phyloP scores from a whole-genome alignment of 2,888 invertebrate species.

The Vanessa cardui region DNA sequence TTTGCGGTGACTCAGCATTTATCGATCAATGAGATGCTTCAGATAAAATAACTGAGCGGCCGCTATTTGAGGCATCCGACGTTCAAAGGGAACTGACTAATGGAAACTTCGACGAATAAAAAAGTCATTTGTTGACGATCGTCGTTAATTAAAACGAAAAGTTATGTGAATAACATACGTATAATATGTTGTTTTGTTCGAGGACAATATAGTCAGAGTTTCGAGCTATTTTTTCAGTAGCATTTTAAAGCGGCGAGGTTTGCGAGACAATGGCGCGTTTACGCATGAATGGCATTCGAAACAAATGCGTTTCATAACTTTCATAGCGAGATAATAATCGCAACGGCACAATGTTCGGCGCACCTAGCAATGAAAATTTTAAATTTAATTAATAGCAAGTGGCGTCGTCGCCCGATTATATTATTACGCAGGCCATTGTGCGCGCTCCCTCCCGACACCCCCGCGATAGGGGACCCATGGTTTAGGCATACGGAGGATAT shows the following conservation, averaged over 20 bases:
- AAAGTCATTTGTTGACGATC: background rate
- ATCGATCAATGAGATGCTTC: constrained; percentile 44
- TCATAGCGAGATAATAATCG: constrained; percentile 42
- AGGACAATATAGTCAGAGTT: background rate
- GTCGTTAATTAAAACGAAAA: background rate
- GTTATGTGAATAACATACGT: background rate
- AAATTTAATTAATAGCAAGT: constrained; percentile 81
- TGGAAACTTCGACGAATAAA: constrained; percentile 9
- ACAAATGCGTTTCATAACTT: constrained; percentile 41
- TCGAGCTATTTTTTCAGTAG: constrained; percentile 4
- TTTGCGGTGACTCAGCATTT: constrained; percentile 56
- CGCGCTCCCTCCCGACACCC: constrained; percentile 49
- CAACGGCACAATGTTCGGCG: constrained; percentile 32
- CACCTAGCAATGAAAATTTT: constrained; percentile 72
- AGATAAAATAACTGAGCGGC: constrained; percentile 16
- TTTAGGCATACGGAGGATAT: background rate
- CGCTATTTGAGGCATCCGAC: constrained; percentile 17
- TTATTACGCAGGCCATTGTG: constrained; percentile 73
- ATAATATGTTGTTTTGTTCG: background rate
- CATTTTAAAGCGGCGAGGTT: constrained; percentile 1
- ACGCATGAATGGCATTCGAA: constrained; percentile 34
- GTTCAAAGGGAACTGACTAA: constrained; percentile 8
- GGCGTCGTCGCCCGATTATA: constrained; percentile 76
- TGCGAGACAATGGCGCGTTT: background rate
- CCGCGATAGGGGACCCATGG: constrained; percentile 11